A percentile compares a stretch with the other conserved stretches of the same genome.
Evolutionary conservation across 2,888 invertebrate genomes (phyloP).

Genomic region (Schrankia costaestrigalis): DNA sequence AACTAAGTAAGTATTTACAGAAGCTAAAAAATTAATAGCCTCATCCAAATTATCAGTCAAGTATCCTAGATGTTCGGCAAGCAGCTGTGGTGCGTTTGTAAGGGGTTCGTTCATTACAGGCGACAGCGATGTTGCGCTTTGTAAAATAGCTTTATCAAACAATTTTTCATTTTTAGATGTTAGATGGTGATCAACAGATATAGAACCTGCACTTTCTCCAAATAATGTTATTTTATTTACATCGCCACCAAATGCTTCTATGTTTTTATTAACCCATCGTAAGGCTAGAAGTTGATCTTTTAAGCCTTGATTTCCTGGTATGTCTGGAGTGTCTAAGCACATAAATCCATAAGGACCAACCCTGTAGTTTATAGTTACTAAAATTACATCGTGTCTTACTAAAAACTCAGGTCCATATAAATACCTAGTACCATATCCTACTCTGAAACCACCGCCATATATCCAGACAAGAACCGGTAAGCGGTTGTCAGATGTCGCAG

Average conservation of each 20-base stretch:
- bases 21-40: slow-evolving; percentile 4
- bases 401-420: slow-evolving; percentile 3
- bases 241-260: slow-evolving; percentile 32
- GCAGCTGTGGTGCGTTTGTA: slow-evolving; percentile 1
- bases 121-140: slow-evolving; percentile 4
- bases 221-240: slow-evolving; percentile 23
- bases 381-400: slow-evolving; percentile 20
- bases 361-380: slow-evolving; percentile 35
- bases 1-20: slow-evolving; percentile 1
- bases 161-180: slow-evolving; percentile 1
- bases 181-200: not conserved
- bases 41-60: slow-evolving; percentile 2
- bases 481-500: not conserved
- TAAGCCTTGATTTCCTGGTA: slow-evolving; percentile 38
- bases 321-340: slow-evolving; percentile 25
- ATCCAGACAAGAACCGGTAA: slow-evolving; percentile 5
- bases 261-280: slow-evolving; percentile 34
- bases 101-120: not conserved
- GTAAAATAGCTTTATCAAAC: slow-evolving; percentile 13
- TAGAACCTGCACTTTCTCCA: slow-evolving; percentile 29
- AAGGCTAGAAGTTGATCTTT: slow-evolving; percentile 33
- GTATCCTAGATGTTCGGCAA: slow-evolving; percentile 5
- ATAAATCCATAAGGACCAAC: slow-evolving; percentile 35
- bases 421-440: slow-evolving; percentile 1
- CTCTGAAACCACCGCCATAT: slow-evolving; percentile 1